Evolutionary conservation across 2,797 vertebrate genomes (phyloP).

Genomic region (Helicolenus hilgendorfi): DNA sequence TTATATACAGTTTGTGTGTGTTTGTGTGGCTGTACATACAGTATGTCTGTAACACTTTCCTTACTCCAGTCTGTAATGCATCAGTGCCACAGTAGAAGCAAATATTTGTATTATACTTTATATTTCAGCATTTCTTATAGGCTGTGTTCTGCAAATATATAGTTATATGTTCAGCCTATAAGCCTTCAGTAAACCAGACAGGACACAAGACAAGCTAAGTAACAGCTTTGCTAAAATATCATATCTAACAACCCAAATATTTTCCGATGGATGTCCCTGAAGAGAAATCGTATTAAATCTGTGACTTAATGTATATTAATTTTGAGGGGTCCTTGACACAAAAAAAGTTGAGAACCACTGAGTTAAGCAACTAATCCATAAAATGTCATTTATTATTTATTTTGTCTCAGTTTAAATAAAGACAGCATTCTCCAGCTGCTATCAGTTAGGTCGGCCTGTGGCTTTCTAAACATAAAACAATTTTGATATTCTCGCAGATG

Average conservation of each 20-base stretch:
- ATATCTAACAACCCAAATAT: neutral
- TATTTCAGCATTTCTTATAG: neutral
- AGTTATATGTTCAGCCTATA: neutral
- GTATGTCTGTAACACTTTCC: neutral
- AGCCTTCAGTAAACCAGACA: neutral
- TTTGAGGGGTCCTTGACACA: neutral
- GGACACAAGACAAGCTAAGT: neutral
- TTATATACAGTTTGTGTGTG: neutral
- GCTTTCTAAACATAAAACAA: slow-evolving; percentile 44
- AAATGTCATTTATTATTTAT: neutral
- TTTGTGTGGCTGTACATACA: neutral
- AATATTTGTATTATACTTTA: neutral
- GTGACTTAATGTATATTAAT: no score
- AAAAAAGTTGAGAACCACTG: no score
- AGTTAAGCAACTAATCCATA: no score
- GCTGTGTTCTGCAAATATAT: neutral
- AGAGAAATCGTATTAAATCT: no score
- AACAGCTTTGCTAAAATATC: neutral
- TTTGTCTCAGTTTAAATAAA: slow-evolving; percentile 43
- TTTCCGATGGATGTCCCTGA: neutral
- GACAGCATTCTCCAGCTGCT: slow-evolving; percentile 57
- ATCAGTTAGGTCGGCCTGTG: slow-evolving; percentile 39
- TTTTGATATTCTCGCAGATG: slow-evolving; percentile 54
- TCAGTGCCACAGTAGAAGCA: neutral
- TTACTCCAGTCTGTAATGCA: neutral